Conservation (phyloP, 2,888 invertebrate species). For the Panzeria rudis region DNA sequence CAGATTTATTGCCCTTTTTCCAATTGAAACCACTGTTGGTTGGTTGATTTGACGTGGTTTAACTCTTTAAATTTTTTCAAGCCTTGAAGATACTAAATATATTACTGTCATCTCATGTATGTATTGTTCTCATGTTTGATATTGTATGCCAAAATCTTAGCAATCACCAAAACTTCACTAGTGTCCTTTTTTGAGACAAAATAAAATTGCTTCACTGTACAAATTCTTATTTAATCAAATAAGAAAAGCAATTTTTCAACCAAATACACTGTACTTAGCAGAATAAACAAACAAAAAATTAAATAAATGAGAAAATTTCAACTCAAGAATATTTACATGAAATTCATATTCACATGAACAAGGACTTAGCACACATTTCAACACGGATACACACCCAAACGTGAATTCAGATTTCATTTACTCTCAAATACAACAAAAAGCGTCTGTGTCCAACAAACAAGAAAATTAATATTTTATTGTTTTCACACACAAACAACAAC, state of each 20-base stretch:
- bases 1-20: too few relatives aligned
- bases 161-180: background rate
- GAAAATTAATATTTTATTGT: slow-evolving; percentile 83
- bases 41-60: too few relatives aligned
- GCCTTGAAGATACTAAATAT: too few relatives aligned
- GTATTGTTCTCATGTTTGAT: too few relatives aligned
- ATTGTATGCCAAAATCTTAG: too few relatives aligned
- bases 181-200: background rate
- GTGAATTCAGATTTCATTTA: slow-evolving; percentile 36
- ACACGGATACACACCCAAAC: background rate
- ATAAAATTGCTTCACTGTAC: slow-evolving; percentile 23
- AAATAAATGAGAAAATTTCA: slow-evolving; percentile 48
- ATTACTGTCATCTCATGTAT: too few relatives aligned
- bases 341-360: slow-evolving; percentile 29
- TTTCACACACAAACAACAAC: slow-evolving; percentile 69
- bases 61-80: too few relatives aligned
- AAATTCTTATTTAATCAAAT: slow-evolving; percentile 47
- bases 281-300: slow-evolving; percentile 25
- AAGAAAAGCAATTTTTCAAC: slow-evolving; percentile 49
- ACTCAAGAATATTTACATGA: slow-evolving; percentile 56
- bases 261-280: slow-evolving; percentile 40
- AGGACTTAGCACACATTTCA: background rate
- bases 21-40: too few relatives aligned
- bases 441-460: slow-evolving; percentile 76
- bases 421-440: slow-evolving; percentile 52